phyloP scores from a whole-genome alignment of 2,888 invertebrate species.

The Gymnocheta viridis region DNA sequence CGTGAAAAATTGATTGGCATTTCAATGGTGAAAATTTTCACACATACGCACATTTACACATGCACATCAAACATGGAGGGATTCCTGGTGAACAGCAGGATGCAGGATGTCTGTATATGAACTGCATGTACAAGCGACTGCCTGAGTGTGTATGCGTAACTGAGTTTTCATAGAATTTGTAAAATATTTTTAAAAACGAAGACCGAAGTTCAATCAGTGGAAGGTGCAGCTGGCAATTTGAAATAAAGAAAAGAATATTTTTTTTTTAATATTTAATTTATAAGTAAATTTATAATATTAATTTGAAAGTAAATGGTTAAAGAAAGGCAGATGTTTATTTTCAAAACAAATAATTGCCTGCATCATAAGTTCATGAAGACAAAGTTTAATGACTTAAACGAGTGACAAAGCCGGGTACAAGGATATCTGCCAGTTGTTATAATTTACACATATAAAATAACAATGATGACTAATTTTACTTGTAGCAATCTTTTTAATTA shows the following conservation, averaged over 20 bases:
- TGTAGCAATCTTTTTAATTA: no score
- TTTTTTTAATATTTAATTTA: not conserved
- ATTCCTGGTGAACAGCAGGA: not conserved
- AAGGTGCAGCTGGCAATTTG: not conserved
- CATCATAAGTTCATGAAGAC: no score
- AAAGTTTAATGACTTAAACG: no score
- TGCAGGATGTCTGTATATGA: not conserved
- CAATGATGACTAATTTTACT: no score
- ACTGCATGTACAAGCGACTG: not conserved
- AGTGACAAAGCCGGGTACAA: no score
- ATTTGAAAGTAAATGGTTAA: no score
- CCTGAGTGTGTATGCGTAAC: not conserved
- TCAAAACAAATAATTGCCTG: no score
- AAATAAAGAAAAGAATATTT: slow-evolving; percentile 5
- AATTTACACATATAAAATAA: no score
- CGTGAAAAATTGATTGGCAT: slow-evolving; percentile 80
- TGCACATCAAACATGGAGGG: not conserved
- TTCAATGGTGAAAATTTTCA: slow-evolving; percentile 74
- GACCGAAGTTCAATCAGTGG: not conserved
- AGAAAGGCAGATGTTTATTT: no score
- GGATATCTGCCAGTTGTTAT: no score
- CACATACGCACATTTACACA: slow-evolving; percentile 41
- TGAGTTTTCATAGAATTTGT: slow-evolving; percentile 23
- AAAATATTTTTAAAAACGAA: not conserved
- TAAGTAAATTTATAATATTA: no score